Base-by-base conservation (phyloP, 2,888 invertebrate genomes). In the Acleris literana region DNA sequence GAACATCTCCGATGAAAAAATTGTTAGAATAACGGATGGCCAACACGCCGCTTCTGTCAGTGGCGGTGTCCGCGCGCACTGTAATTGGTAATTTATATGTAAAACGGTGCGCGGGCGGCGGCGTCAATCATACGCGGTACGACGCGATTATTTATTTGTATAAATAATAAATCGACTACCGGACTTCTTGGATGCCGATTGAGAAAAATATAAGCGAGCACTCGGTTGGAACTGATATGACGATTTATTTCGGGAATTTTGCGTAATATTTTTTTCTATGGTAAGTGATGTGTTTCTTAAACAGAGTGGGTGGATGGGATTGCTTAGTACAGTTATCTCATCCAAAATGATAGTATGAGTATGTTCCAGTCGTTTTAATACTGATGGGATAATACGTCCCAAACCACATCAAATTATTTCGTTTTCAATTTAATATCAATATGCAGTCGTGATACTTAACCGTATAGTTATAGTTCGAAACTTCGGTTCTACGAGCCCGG, bases 61-160 rank as follows among this genome's bases (percentile, higher is more conserved):
- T 69, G 69, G 68, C 51, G 60, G 63, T 64, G 57, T 58, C 81
- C 79, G 71, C 74, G 72, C 68, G 68, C 64, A 60, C 64, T 73
- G 74, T 87, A 86, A 87, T 88, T 85, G 85, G 85, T 90, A 86
- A 91, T 91, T 91, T 91, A 89, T 89, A 91, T 91, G 90, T 90
- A 90, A 90, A 91, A 83, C 82, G 81, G 68, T 76, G 80, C 79
- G 82, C 83, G 81, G 81, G 84, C 83, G 86, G 80, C 80, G 78
- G 58, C 84, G 86, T 87, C 88, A 84, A 84, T 87, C 87, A 85
- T 80, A 73, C 25, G n/a, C 46, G 57, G 44, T 43, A 17, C 68
- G 67, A 39, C 62, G 67, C 70, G 69, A 68, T 70, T 72, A 69
- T 74, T 73, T 73, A 72, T 66, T 76, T 76, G 76, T 76, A 78